Percentiles rank a stretch among this genome's conserved stretches.
phyloP scores from a whole-genome alignment of 2,888 invertebrate genomes.

The Hydropsyche betteni region DNA sequence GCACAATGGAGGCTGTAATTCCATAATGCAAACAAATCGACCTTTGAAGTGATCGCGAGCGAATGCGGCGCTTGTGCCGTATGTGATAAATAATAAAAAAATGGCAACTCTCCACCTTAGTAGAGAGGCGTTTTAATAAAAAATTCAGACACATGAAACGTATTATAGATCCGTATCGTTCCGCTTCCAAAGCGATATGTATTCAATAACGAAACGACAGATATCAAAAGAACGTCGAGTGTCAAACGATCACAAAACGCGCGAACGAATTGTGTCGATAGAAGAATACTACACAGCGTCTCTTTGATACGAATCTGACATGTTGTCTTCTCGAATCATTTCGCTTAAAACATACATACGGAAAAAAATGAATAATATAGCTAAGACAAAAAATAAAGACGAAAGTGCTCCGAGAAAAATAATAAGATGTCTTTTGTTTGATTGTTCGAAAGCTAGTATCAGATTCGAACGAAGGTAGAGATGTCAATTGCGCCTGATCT shows the following conservation, averaged over 20 bases:
- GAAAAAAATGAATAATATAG: background rate
- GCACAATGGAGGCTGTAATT: too few species aligned
- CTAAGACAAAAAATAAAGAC: background rate
- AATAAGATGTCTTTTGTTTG: background rate
- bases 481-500: background rate
- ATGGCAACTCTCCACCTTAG: too few species aligned
- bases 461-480: background rate
- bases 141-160: too few species aligned
- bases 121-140: too few species aligned
- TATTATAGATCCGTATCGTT: too few species aligned
- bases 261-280: conserved; percentile 35
- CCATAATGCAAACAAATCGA: too few species aligned
- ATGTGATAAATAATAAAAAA: too few species aligned
- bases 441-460: background rate
- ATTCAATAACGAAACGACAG: conserved; percentile 30
- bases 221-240: conserved; percentile 45
- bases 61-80: too few species aligned
- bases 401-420: background rate
- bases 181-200: background rate
- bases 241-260: conserved; percentile 42
- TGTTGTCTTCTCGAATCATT: conserved; percentile 40
- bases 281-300: conserved; percentile 44
- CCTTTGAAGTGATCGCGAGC: too few species aligned
- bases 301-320: conserved; percentile 47
- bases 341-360: conserved; percentile 22